Evolutionary conservation across 1,140 invertebrate species (phyloP), one percentile per base, ranked within the genome.

Genomic region (Drosophila bipectinata): DNA sequence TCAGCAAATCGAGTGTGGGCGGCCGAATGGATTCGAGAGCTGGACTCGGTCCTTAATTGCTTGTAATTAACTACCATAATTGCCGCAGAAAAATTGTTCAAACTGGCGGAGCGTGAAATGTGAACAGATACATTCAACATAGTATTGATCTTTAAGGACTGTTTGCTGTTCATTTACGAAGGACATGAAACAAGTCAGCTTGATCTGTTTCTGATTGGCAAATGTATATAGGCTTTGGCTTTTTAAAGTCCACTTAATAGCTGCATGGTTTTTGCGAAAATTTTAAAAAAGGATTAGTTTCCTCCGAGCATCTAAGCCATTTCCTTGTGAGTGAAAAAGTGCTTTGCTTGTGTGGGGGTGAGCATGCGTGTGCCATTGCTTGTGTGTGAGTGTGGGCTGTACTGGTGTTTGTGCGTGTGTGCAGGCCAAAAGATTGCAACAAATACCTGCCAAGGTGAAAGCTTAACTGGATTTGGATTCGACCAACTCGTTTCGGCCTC

Each of bases 31-130:
- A 24, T 15, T 21, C 21, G 8, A 45, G 10, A 45, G 60, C 67
- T 57, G 54, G 44, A 44, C 41, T 59, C n/a, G 30, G 45, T 52
- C 57, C 63, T 64, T 85, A 81, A 85, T 85, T 78, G 78, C 74
- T 74, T 68, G 74, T 78, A 87, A 87, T 87, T 87, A 87, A 78
- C 77, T 75, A 61, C 26, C 71, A 61, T 68, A 61, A 76, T 76
- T 55, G 51, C 14, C 15, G 39, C 57, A 44, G 49, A 45, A 55
- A 54, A 12, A 30, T 44, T 7, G 41, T 57, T 61, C 9, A 18
- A 64, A 52, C 30, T 44, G 57, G 54, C 44, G 49, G 57, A 14
- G 59, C 69, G 53, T 64, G 41, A 78, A 69, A 66, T 57, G 56
- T 34, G 56, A 53, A 37, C 24, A 10, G 12, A 21, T 53, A 44